A percentile compares a stretch with the other conserved stretches of the same genome.
Conservation (phyloP, 1,140 invertebrate species). For the Galleria mellonella region DNA sequence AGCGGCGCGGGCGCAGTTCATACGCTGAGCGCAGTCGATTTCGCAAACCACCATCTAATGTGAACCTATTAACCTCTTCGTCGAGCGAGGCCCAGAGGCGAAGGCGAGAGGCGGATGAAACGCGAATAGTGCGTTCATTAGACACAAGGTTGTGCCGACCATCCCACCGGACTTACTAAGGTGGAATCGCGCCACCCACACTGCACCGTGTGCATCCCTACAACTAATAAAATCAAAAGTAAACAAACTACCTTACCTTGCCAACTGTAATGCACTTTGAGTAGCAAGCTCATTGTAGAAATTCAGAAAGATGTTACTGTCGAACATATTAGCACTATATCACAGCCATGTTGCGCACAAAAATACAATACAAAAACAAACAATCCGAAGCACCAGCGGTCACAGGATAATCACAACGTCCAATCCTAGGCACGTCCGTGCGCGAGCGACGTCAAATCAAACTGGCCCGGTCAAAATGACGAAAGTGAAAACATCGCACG, state of each 20-base stretch:
- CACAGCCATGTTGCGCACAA: slow-evolving; percentile 68
- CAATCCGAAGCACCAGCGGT: slow-evolving; percentile 63
- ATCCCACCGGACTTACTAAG: slow-evolving; percentile 27
- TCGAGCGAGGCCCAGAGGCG: slow-evolving; percentile 60
- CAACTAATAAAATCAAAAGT: slow-evolving; percentile 39
- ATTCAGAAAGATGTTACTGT: slow-evolving; percentile 67
- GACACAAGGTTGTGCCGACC: slow-evolving; percentile 61
- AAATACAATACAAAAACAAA: slow-evolving; percentile 40
- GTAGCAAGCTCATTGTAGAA: slow-evolving; percentile 72
- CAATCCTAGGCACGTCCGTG: slow-evolving; percentile 66
- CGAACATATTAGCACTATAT: slow-evolving; percentile 72
- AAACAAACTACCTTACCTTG: slow-evolving; percentile 68
- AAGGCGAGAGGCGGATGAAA: slow-evolving; percentile 69
- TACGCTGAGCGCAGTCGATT: slow-evolving; percentile 51
- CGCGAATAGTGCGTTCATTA: slow-evolving; percentile 60
- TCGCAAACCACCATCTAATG: slow-evolving; percentile 72
- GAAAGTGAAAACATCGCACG: slow-evolving; percentile 74
- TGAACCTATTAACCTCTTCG: slow-evolving; percentile 73
- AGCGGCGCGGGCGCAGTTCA: slow-evolving; percentile 51
- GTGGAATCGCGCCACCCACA: slow-evolving; percentile 15
- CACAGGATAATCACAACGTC: slow-evolving; percentile 68
- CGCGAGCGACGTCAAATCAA: slow-evolving; percentile 69
- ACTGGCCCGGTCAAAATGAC: slow-evolving; percentile 72
- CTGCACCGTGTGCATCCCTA: slow-evolving; percentile 22
- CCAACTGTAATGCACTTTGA: slow-evolving; percentile 70